Evolutionary conservation across 2,888 invertebrate species (phyloP), one percentile per base, ranked within the genome.

Genomic region (Phalangium opilio): DNA sequence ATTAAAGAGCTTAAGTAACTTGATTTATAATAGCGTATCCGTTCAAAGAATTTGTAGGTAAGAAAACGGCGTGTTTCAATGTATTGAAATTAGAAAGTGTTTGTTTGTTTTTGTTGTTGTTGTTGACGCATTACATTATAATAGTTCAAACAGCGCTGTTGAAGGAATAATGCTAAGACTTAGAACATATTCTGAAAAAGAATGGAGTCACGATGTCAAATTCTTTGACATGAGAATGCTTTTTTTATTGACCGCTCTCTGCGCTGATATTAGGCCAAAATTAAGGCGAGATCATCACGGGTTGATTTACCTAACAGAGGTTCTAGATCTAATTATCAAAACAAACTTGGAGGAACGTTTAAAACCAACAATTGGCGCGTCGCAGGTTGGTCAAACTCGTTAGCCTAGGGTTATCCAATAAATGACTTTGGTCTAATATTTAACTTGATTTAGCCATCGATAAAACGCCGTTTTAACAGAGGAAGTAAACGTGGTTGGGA

Each of bases 161-260:
- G 78, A 82, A 54, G 79, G 79, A 27, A 73, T 90, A 39, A 75
- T 79, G 55, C 63, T 66, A 47, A 74, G 85, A 44, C 69, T 87
- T 45, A 74, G 77, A 58, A 74, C 73, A 10, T 81, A 79, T 60
- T 75, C 72, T 50, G 76, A 79, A 53, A 73, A 74, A 49, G 70
- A 73, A 33, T 70, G 77, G 45, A 75, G 78, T 34, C 73, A 77
- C 61, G 78, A 81, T 48, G 73, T 89, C 15, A 83, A 82, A 72
- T 75, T 80, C 56, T 91, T 81, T 69, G 86, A 91, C 61, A 79
- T 87, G 74, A 81, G 85, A 65, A 70, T 91, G 47, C 66, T 93
- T 45, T 93, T 93, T 66, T 73, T 95, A 44, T 71, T 90, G 45
- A 89, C 91, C 18, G 90, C 89, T 3, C 65, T 90, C 36, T 79